Evolutionary conservation across 1,140 invertebrate species (phyloP).

Genomic region (Papilio glaucus): DNA sequence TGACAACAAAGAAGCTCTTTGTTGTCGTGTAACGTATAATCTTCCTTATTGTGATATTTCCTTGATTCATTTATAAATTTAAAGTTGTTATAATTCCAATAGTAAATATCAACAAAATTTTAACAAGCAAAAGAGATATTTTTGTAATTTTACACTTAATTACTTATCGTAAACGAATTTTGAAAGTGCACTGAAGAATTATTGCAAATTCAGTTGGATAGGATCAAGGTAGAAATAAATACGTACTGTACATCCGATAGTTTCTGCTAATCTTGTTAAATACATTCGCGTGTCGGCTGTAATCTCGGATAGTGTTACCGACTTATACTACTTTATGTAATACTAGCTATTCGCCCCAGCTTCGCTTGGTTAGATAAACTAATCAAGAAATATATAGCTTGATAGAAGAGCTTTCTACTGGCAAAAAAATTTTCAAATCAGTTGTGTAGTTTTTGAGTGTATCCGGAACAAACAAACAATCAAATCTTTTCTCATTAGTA

Average conservation of each 20-base stretch:
- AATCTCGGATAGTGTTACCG: conserved; percentile 14
- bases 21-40: neutral
- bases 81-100: neutral
- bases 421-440: too few relatives aligned
- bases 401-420: too few relatives aligned
- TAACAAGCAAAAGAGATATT: too few relatives aligned
- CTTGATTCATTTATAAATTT: neutral
- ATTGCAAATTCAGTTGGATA: neutral
- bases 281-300: neutral
- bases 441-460: too few relatives aligned
- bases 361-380: neutral
- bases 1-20: conserved; percentile 7
- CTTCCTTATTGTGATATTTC: neutral
- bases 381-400: neutral
- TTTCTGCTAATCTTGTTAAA: neutral
- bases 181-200: neutral
- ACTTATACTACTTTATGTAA: neutral
- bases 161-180: too few relatives aligned
- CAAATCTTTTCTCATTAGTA: too few relatives aligned
- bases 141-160: too few relatives aligned
- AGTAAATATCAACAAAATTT: neutral
- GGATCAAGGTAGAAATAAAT: neutral
- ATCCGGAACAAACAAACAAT: too few relatives aligned
- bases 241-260: neutral
- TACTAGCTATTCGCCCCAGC: neutral